A percentile compares a stretch with the other conserved stretches of the same genome.
phyloP scores from a whole-genome alignment of 2,113 vertebrate genomes.

The Grammomys dolichurus region DNA sequence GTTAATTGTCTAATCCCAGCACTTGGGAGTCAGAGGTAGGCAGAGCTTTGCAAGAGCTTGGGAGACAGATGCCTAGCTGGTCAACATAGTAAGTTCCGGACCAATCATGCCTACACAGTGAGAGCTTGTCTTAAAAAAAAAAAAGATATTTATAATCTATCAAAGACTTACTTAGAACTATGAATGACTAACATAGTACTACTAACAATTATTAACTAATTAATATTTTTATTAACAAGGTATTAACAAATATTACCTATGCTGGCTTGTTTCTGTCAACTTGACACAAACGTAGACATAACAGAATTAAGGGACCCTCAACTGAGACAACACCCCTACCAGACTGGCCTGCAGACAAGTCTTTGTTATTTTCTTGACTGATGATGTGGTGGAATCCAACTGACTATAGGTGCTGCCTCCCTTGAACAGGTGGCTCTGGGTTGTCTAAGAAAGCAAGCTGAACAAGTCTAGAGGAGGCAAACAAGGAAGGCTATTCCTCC shows the following conservation, averaged over 20 bases:
- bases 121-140: neutral
- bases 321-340: neutral
- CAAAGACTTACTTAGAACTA: slow-evolving; percentile 36
- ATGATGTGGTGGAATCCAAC: neutral
- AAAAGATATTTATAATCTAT: neutral
- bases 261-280: neutral
- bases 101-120: neutral
- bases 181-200: too few species aligned
- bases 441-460: neutral
- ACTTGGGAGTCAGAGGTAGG: neutral
- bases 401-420: neutral
- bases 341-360: neutral
- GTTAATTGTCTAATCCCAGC: neutral
- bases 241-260: neutral
- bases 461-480: neutral
- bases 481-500: neutral
- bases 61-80: neutral
- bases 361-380: neutral
- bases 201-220: too few species aligned
- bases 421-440: neutral
- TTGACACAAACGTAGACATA: neutral
- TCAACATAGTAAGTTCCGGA: neutral
- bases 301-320: neutral
- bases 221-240: neutral
- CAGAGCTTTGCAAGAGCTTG: neutral